Evolutionary conservation across 2,888 invertebrate species (phyloP).

Genomic region (Diploptera punctata): DNA sequence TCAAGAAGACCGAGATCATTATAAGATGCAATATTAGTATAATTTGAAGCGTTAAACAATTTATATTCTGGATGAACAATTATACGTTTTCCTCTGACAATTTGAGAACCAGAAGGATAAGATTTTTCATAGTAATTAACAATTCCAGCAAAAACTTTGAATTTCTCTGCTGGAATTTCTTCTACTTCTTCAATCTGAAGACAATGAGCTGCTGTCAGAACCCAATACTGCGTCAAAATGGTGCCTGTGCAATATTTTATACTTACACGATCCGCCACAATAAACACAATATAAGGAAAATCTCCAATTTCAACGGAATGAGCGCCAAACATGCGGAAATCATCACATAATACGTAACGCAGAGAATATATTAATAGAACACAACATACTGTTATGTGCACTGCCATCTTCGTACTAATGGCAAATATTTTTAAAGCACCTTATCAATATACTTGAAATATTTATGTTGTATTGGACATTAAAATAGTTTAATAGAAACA

Average conservation of each 20-base stretch:
- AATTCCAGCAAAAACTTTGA: neutral
- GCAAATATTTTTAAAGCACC: too few species aligned
- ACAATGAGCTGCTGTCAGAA: neutral
- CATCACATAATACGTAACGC: too few species aligned
- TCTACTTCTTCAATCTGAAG: neutral
- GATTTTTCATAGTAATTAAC: neutral
- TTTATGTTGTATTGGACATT: too few species aligned
- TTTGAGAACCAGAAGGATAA: neutral
- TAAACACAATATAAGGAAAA: neutral
- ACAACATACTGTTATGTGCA: too few species aligned
- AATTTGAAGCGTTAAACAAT: neutral
- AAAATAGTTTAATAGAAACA: too few species aligned
- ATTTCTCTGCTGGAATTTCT: neutral
- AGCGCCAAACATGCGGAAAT: neutral
- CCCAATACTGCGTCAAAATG: neutral
- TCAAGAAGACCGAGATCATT: neutral
- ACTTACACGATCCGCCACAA: neutral
- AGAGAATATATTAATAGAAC: too few species aligned
- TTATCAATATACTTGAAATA: too few species aligned
- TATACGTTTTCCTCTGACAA: neutral
- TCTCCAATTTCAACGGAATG: neutral
- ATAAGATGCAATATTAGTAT: neutral
- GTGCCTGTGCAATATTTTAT: neutral
- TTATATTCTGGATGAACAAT: neutral
- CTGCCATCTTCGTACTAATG: too few species aligned